A percentile compares a stretch with the other conserved stretches of the same genome.
These are phyloP conservation scores for Coelopa frigida DNA, from an alignment of 1,140 invertebrate genomes.

Conservation along the genomic window DNA sequence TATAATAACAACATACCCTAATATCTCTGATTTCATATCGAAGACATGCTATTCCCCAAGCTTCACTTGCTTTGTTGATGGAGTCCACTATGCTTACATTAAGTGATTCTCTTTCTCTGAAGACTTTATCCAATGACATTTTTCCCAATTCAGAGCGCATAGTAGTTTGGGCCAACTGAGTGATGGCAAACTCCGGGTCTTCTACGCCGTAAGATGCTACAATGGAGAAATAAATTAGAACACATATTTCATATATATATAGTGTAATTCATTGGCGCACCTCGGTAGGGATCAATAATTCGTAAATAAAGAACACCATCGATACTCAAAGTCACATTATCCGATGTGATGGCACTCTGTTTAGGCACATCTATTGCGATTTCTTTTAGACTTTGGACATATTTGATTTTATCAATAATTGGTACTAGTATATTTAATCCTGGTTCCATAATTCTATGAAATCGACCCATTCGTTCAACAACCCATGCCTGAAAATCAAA, in stretches of 20 bases:
- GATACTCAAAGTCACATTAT: conserved; percentile 94
- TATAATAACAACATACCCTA: conserved; percentile 55
- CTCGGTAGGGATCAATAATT: conserved; percentile 82
- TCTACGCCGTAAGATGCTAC: conserved; percentile 95
- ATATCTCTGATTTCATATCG: conserved; percentile 84
- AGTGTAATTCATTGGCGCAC: conserved; percentile 10
- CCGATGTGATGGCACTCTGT: conserved; percentile 95
- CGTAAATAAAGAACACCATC: conserved; percentile 96
- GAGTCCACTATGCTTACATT: conserved; percentile 95
- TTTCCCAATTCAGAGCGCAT: conserved; percentile 98
- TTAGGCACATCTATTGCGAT: conserved; percentile 98
- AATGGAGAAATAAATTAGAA: conserved; percentile 11
- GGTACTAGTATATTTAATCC: conserved; percentile 93
- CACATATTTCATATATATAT: not conserved
- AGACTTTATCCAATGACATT: conserved; percentile 96
- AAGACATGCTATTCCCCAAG: conserved; percentile 96
- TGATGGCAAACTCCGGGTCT: conserved; percentile 98
- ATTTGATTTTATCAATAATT: conserved; percentile 88
- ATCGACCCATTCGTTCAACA: conserved; percentile 97
- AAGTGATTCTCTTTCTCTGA: conserved; percentile 90
- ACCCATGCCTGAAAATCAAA: conserved; percentile 90
- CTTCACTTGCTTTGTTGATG: conserved; percentile 96
- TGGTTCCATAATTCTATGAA: conserved; percentile 84
- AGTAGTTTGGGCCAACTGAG: conserved; percentile 96
- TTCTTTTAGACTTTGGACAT: conserved; percentile 99